Conservation (phyloP, 2,888 invertebrate species). For the Bembecia ichneumoniformis region DNA sequence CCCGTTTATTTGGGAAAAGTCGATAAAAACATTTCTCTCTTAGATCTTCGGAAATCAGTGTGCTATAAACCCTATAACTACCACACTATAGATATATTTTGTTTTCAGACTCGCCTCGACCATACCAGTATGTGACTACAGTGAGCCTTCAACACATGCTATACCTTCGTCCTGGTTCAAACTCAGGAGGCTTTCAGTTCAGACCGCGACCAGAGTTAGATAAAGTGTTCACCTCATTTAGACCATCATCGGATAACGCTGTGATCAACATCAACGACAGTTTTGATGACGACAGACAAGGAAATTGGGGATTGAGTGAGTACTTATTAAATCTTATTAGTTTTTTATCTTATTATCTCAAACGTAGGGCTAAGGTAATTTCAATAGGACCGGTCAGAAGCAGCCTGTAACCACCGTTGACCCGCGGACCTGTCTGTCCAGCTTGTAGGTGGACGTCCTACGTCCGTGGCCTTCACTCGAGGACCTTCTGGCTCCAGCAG, state of each 20-base stretch:
- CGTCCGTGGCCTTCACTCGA: no score
- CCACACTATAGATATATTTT: not conserved
- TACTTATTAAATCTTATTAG: not conserved
- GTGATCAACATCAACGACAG: conserved; percentile 16
- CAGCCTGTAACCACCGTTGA: no score
- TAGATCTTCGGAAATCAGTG: no score
- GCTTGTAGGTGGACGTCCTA: no score
- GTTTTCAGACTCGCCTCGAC: conserved; percentile 32
- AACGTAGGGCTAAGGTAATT: no score
- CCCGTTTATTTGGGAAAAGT: no score
- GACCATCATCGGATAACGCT: conserved; percentile 4
- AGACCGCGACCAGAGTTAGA: not conserved
- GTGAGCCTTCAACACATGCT: conserved; percentile 65
- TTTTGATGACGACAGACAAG: conserved; percentile 16
- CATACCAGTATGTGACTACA: conserved; percentile 50
- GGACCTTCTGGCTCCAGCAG: no score
- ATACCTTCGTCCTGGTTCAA: conserved; percentile 24
- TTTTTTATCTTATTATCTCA: no score
- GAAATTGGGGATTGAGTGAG: conserved; percentile 9
- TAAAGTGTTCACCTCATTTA: not conserved
- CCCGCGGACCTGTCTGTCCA: no score
- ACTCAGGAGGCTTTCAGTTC: not conserved
- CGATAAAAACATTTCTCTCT: no score
- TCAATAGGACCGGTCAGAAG: no score
- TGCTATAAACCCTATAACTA: no score